These are phyloP conservation scores for Alviniconcha marisindica DNA, from an alignment of 1,140 invertebrate genomes.

Conservation along the genomic window DNA sequence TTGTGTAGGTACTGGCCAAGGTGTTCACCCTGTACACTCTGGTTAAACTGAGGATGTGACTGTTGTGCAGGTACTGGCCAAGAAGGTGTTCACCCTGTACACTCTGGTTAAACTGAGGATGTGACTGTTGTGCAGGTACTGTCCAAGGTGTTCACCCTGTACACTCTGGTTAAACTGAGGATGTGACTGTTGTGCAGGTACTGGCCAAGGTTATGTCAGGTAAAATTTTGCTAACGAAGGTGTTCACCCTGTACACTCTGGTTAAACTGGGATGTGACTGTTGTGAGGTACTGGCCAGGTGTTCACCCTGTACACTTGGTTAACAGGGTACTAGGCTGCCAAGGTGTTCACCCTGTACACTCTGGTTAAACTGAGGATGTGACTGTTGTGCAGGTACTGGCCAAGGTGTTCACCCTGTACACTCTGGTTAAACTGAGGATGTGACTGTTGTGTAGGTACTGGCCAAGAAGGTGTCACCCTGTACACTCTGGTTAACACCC, in stretches of 20 bases:
- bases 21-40: no score
- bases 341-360: slow-evolving; percentile 73
- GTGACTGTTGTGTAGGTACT: slow-evolving; percentile 78
- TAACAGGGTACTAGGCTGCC: slow-evolving; percentile 61
- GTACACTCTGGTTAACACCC: slow-evolving; percentile 94
- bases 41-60: no score
- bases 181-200: slow-evolving; percentile 84
- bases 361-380: no score
- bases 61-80: slow-evolving; percentile 81
- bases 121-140: slow-evolving; percentile 86
- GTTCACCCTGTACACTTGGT: slow-evolving; percentile 93
- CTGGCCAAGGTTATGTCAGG: no score
- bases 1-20: no score
- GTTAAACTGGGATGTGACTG: no score
- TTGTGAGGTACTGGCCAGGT: slow-evolving; percentile 86
- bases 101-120: slow-evolving; percentile 80
- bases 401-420: slow-evolving; percentile 75
- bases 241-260: no score
- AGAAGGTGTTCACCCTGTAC: slow-evolving; percentile 95
- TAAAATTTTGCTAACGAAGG: no score
- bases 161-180: no score
- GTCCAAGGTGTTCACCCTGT: slow-evolving; percentile 79
- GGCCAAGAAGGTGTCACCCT: slow-evolving; percentile 92
- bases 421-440: no score
- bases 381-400: slow-evolving; percentile 84